These are phyloP conservation scores for Abscondita cerata DNA, from an alignment of 2,888 invertebrate species.

Conservation along the genomic window DNA sequence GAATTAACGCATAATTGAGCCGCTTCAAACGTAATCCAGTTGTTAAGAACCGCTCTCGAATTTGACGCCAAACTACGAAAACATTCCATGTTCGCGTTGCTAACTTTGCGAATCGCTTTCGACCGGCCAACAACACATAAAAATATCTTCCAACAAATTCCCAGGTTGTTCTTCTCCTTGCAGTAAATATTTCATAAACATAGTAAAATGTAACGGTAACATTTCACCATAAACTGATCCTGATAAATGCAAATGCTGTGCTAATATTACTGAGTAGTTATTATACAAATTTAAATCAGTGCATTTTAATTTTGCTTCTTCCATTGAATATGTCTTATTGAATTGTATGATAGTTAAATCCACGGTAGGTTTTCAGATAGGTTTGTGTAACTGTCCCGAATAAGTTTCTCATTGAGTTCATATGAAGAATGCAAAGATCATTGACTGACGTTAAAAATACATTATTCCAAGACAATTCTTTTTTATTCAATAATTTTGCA, in stretches of 20 bases:
- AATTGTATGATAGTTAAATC: slow-evolving; percentile 70
- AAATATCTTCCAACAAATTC: slow-evolving; percentile 63
- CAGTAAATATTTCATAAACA: slow-evolving; percentile 71
- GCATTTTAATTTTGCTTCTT: slow-evolving; percentile 45
- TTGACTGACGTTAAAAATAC: slow-evolving; percentile 67
- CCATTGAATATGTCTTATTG: slow-evolving; percentile 55
- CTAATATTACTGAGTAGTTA: slow-evolving; percentile 63
- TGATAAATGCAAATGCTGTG: slow-evolving; percentile 68
- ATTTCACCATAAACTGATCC: slow-evolving; percentile 68
- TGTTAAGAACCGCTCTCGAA: slow-evolving; percentile 68
- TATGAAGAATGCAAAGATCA: slow-evolving; percentile 70
- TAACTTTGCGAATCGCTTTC: slow-evolving; percentile 58
- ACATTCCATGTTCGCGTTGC: slow-evolving; percentile 60
- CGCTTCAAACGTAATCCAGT: slow-evolving; percentile 88
- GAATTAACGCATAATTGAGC: slow-evolving; percentile 89
- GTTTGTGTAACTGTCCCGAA: slow-evolving; percentile 66
- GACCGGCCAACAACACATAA: slow-evolving; percentile 67
- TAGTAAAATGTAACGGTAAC: slow-evolving; percentile 75
- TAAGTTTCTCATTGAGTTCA: slow-evolving; percentile 67
- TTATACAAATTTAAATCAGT: slow-evolving; percentile 60
- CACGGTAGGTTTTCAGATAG: slow-evolving; percentile 70
- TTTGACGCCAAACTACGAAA: slow-evolving; percentile 66
- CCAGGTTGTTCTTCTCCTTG: slow-evolving; percentile 60
- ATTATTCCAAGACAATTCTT: slow-evolving; percentile 69
- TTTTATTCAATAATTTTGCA: slow-evolving; percentile 67